These are phyloP conservation scores for Pachycephus smyrnensis DNA, from an alignment of 2,888 invertebrate species.

Conservation along the genomic window DNA sequence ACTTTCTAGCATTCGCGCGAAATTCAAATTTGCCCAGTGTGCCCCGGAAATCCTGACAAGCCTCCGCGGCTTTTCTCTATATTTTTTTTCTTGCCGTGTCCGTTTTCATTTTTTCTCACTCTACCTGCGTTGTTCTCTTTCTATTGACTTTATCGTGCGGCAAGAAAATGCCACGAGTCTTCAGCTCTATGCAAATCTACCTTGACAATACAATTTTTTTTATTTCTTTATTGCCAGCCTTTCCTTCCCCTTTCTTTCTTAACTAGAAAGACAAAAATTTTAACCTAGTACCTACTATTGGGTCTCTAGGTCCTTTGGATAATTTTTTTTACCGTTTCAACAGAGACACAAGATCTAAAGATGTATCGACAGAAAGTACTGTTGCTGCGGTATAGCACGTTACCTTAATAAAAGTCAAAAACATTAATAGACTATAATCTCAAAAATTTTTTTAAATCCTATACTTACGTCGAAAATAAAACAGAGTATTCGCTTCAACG, in stretches of 20 bases:
- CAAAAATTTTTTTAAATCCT: not conserved
- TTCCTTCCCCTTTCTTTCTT: not conserved
- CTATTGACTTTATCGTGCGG: not conserved
- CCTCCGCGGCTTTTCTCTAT: not conserved
- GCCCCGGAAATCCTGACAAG: slow-evolving; percentile 36
- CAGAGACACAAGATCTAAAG: no score
- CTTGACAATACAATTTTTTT: slow-evolving; percentile 8
- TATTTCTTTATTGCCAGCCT: not conserved
- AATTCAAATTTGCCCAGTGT: slow-evolving; percentile 46
- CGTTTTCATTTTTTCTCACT: not conserved
- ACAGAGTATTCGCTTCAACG: no score
- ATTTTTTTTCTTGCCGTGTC: not conserved
- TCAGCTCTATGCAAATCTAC: not conserved
- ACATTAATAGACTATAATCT: no score
- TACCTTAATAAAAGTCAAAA: no score
- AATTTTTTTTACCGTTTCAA: slow-evolving; percentile 11
- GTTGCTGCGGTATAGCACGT: not conserved
- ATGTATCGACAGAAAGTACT: not conserved
- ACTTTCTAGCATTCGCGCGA: slow-evolving; percentile 23
- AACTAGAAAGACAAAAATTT: not conserved
- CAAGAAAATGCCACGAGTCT: not conserved
- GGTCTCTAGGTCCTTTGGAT: slow-evolving; percentile 14
- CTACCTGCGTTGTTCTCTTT: not conserved
- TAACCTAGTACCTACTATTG: slow-evolving; percentile 1
- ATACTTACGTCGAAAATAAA: not conserved